These are phyloP conservation scores for Embiotoca jacksoni DNA, from an alignment of 2,113 vertebrate species.

Conservation along the genomic window DNA sequence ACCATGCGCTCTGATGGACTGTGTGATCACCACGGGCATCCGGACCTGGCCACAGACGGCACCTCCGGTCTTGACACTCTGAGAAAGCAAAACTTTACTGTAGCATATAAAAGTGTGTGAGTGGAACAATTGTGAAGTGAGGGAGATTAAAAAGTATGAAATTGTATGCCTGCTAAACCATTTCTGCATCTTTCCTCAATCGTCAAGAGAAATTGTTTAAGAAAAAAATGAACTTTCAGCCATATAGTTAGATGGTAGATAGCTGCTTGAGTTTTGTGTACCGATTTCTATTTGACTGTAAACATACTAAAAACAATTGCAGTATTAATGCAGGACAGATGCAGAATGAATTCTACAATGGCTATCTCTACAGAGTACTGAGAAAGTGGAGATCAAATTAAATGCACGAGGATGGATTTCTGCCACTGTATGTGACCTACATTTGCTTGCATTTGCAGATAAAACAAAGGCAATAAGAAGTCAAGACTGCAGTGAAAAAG, in stretches of 20 bases:
- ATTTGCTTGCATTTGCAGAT: conserved; percentile 59
- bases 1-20: conserved; percentile 88
- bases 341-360: conserved; percentile 11
- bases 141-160: conserved; percentile 24
- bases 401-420: conserved; percentile 36
- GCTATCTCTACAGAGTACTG: background rate
- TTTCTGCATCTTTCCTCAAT: conserved; percentile 8
- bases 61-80: conserved; percentile 86
- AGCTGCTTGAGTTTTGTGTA: background rate
- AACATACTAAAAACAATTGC: conserved; percentile 5
- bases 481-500: conserved; percentile 56
- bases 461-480: conserved; percentile 62
- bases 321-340: background rate
- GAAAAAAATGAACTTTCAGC: conserved; percentile 9
- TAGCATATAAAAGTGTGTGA: conserved; percentile 8
- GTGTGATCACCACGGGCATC: conserved; percentile 89
- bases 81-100: conserved; percentile 38
- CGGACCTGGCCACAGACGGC: conserved; percentile 85
- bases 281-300: conserved; percentile 11
- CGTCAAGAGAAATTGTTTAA: conserved; percentile 14
- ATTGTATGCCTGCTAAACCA: conserved; percentile 16
- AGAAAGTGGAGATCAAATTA: conserved; percentile 27
- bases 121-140: conserved; percentile 4
- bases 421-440: conserved; percentile 58
- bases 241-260: conserved; percentile 3